Evolutionary conservation across 2,888 invertebrate species (phyloP).

Genomic region (Apoderus coryli): DNA sequence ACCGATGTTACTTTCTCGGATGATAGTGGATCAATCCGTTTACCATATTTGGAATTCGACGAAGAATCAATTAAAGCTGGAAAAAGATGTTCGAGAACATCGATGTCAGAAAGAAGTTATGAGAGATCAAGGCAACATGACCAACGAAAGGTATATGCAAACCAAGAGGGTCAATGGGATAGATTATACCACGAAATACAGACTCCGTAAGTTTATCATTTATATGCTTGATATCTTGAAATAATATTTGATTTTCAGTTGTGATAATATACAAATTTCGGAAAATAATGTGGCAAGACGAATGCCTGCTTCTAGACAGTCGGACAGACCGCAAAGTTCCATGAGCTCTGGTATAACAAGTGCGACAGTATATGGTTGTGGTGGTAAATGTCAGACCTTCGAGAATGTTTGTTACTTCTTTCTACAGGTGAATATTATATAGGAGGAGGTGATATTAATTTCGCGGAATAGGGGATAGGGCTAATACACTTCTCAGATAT

Average conservation of each 20-base stretch:
- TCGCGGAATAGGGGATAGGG: not conserved
- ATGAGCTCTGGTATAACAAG: constrained; percentile 30
- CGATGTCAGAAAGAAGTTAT: constrained; percentile 18
- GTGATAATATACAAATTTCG: constrained; percentile 17
- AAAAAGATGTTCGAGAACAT: constrained; percentile 20
- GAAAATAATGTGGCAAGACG: constrained; percentile 13
- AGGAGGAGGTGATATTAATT: too few relatives aligned
- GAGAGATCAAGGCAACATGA: constrained; percentile 16
- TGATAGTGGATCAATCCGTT: constrained; percentile 26
- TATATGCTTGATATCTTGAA: too few relatives aligned
- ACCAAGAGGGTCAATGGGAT: constrained; percentile 20
- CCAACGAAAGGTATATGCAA: constrained; percentile 21
- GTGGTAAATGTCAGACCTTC: constrained; percentile 53
- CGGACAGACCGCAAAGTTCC: constrained; percentile 29
- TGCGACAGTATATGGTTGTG: constrained; percentile 49
- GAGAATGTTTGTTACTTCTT: constrained; percentile 59
- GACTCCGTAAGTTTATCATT: constrained; percentile 22
- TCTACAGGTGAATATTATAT: constrained; percentile 46
- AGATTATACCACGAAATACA: constrained; percentile 25
- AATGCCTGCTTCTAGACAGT: constrained; percentile 16
- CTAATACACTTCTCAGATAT: too few relatives aligned
- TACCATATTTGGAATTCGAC: constrained; percentile 25
- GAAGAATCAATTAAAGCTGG: constrained; percentile 24
- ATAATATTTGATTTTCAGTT: constrained; percentile 16
- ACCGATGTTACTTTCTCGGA: constrained; percentile 25